Evolutionary conservation across 2,113 vertebrate genomes (phyloP), one percentile per base, ranked within the genome.

Genomic region (Sinocyclocheilus anshuiensis): DNA sequence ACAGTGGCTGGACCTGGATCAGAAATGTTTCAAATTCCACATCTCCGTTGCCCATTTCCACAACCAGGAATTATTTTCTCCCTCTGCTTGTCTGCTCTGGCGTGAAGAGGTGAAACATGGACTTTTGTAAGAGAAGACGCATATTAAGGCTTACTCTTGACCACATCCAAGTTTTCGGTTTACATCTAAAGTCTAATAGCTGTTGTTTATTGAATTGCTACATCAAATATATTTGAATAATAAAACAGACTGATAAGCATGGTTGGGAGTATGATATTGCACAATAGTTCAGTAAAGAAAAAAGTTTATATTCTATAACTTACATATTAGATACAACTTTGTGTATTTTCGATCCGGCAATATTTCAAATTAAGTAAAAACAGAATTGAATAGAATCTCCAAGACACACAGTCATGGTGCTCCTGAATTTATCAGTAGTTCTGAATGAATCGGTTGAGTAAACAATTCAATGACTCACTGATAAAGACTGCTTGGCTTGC

Each of bases 11-110:
- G 92, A 94, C 78, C 85, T 3, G 90, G 90, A 93, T 93, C 91
- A 92, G 88, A 94, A 93, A 95, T 95, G 93, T 92, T 95, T 95
- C 88, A 87, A 93, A 95, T 95, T 95, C 95, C 93, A 94, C 92
- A 92, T 91, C 91, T 90, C 90, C 88, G 82, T 91, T 92, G 89
- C 92, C 90, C 90, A 91, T 90, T 92, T 93, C 92, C 89, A 92
- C 90, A 75, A 67, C 65, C 77, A 57, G 59, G 65, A 84, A 75
- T 65, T 5, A 74, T 39, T 86, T 79, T 39, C 77, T 80, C 61
- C 45, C 80, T 57, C 80, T 50, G 24, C 39, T n/a, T 26, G 61
- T 42, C 45, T 82, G 80, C 63, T 81, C 57, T 81, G 78, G 55
- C 0, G 1, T 33, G 45, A 61, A 53, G 72, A 42, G 48, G 33